Evolutionary conservation across 2,113 vertebrate species (phyloP), one percentile per base, ranked within the genome.

Genomic region (Dromas ardeola): DNA sequence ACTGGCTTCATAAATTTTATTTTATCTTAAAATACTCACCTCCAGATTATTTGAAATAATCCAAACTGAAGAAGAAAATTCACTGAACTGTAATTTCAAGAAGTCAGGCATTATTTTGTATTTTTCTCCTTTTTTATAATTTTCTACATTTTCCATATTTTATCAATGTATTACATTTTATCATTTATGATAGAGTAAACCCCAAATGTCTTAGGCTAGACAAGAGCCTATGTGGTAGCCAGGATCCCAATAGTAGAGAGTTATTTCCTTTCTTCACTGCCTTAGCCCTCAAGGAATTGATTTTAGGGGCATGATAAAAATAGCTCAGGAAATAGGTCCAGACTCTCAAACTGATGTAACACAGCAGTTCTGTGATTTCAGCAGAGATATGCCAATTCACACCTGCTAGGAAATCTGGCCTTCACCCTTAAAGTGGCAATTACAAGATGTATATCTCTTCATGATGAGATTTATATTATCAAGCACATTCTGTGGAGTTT

Each of bases 401-500:
- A 97, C 73, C 88, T 85, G 66, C 62, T 91, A 91, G 50, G 61
- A 91, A 91, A 81, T 81, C 65, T 95, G 94, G 77, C 77, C 81
- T 95, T 96, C 66, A 34, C 53, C 81, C 85, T 82, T 86, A 79
- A 88, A 95, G 81, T 70, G 71, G 84, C 62, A 95, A 95, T 96
- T 96, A 85, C 45, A 69, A 91, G 81, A 95, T 85, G 85, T 93
- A 93, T 91, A 90, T 90, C 1, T 0, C 81, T 95, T 86, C 71
- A 73, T 85, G 83, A 80, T 95, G 93, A 93, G 85, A 86, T 97
- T 96, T 92, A 95, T 91, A 97, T 92, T 91, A 97, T 94, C 97
- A 94, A 91, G 94, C 91, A 96, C 96, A 96, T 97, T 97, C 93
- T 92, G 71, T 88, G 38, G 67, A 91, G 84, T 88, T 95, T 96